These are phyloP conservation scores for Mesorhabditis belari DNA, from an alignment of 2,888 invertebrate species.

Conservation along the genomic window DNA sequence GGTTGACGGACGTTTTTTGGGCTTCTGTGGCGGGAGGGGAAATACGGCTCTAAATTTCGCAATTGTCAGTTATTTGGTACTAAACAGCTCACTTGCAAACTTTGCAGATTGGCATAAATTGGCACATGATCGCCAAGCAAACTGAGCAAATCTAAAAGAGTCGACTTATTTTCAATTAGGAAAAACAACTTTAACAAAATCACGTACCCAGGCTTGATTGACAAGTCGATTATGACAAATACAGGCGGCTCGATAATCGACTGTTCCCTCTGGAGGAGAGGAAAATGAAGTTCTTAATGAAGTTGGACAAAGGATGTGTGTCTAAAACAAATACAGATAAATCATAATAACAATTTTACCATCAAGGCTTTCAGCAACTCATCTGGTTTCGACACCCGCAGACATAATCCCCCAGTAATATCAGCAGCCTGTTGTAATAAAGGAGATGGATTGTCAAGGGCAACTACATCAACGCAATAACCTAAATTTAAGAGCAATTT, in stretches of 20 bases:
- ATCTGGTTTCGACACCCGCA: conserved; percentile 7
- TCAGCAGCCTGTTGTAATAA: conserved; percentile 33
- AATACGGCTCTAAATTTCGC: no score
- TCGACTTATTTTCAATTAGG: not conserved
- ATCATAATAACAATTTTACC: conserved; percentile 4
- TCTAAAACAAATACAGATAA: conserved; percentile 8
- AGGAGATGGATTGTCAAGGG: conserved; percentile 1
- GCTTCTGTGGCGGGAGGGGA: no score
- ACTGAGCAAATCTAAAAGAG: conserved; percentile 26
- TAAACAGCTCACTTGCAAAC: no score
- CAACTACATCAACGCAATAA: not conserved
- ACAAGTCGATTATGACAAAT: conserved; percentile 27
- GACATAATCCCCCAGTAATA: conserved; percentile 29
- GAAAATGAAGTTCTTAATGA: no score
- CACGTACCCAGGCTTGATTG: conserved; percentile 14
- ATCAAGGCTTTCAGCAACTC: conserved; percentile 11
- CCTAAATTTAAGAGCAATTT: no score
- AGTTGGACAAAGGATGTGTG: no score
- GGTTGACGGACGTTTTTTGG: no score
- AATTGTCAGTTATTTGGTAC: no score
- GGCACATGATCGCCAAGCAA: conserved; percentile 29
- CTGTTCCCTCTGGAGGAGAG: no score
- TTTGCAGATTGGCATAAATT: conserved; percentile 30
- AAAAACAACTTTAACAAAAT: not conserved
- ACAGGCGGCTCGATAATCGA: conserved; percentile 34